Base-by-base conservation (phyloP, 2,113 vertebrate species). In the Hiodon tergisus region DNA sequence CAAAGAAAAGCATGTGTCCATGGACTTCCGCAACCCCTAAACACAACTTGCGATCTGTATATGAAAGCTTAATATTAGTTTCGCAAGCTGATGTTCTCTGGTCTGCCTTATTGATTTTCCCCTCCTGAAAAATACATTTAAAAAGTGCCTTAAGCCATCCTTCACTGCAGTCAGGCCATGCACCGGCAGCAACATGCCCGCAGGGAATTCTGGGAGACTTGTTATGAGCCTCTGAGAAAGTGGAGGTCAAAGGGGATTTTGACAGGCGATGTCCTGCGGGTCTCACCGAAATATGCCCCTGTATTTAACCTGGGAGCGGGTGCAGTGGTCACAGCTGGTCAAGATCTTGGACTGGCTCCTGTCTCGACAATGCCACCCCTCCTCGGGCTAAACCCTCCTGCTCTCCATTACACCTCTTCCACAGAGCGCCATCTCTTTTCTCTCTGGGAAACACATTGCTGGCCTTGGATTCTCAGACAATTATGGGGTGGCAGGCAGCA, bases 91-190 rank as follows among this genome's bases (percentile, higher is more conserved):
- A 58, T 83, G 76, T 80, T 82, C 83, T 81, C 75, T 54, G 63
- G 81, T 80, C 81, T 83, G 80, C 77, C 76, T 74, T 87, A 90
- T 90, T 88, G 90, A 91, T 89, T 88, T 80, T 82, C 69, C 79
- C 85, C 80, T 85, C 86, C 83, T 85, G 81, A 87, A 89, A 88
- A 88, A 88, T 87, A 85, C 84, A 87, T 88, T 86, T 85, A 73
- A 82, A 87, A 86, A 87, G 78, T 48, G 78, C 86, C 86, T 78
- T 69, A 74, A 90, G 87, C 84, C 81, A 86, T 87, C 81, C 87
- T 87, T 88, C 85, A 86, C 86, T 76, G 70, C 82, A 79, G 81
- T 79, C 76, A 79, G 83, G 79, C 80, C 70, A 79, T 72, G 78
- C 73, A 80, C 77, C 66, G 74, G 82, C 60, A 65, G 79, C 79